A percentile compares a stretch with the other conserved stretches of the same genome.
phyloP scores from a whole-genome alignment of 2,113 vertebrate species.

The Nibea coibor region DNA sequence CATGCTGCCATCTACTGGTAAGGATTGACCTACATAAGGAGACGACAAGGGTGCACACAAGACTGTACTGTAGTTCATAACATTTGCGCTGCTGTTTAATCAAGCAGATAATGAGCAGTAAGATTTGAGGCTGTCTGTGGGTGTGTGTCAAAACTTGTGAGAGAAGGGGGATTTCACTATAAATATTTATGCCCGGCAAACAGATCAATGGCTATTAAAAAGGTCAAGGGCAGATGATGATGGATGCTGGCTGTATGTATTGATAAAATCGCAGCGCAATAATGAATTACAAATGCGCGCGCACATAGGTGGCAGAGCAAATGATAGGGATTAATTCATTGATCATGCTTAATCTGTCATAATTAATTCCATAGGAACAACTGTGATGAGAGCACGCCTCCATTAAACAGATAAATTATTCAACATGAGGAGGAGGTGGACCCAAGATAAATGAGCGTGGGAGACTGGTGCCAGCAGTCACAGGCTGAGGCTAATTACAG shows the following conservation, averaged over 20 bases:
- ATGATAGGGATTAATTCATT: conserved; percentile 76
- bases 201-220: conserved; percentile 82
- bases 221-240: conserved; percentile 80
- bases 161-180: conserved; percentile 54
- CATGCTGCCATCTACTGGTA: conserved; percentile 80
- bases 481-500: conserved; percentile 74
- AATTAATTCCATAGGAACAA: conserved; percentile 80
- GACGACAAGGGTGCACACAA: conserved; percentile 11
- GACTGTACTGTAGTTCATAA: conserved; percentile 64
- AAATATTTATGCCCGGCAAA: conserved; percentile 79
- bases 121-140: conserved; percentile 55
- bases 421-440: conserved; percentile 70
- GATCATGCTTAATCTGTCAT: conserved; percentile 81
- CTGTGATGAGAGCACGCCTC: conserved; percentile 74
- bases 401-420: conserved; percentile 80
- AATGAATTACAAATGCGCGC: conserved; percentile 71
- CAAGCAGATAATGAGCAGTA: conserved; percentile 76
- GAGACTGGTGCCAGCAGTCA: conserved; percentile 67
- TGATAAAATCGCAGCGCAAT: conserved; percentile 64
- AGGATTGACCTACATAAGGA: background rate
- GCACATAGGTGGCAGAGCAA: conserved; percentile 42
- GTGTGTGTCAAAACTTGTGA: conserved; percentile 55
- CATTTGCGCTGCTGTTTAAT: conserved; percentile 73
- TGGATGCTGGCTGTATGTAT: conserved; percentile 76
- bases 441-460: conserved; percentile 73